Conservation (phyloP, 64 coral and sea anemone species). For the Montipora efflorescens region DNA sequence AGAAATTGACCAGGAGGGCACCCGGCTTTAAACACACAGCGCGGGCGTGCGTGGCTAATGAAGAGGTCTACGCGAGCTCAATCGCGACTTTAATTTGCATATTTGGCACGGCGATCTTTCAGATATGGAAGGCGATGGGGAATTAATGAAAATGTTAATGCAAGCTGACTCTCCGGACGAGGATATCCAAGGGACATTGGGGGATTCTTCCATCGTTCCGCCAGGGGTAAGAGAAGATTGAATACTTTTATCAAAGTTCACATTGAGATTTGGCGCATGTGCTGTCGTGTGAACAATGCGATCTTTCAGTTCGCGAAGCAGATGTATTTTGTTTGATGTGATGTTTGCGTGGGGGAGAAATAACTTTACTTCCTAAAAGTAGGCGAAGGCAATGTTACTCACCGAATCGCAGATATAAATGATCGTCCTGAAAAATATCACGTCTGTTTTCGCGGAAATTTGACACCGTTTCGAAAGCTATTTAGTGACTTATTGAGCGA, state of each 20-base stretch:
- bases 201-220: conserved; percentile 11
- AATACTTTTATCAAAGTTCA: background rate
- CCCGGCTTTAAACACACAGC: background rate
- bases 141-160: conserved; percentile 62
- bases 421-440: background rate
- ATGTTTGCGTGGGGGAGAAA: background rate
- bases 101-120: conserved; percentile 29
- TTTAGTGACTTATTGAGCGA: background rate
- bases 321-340: background rate
- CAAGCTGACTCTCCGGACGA: conserved; percentile 31
- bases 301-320: conserved; percentile 19
- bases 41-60: background rate
- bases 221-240: conserved; percentile 9
- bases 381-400: background rate
- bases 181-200: conserved; percentile 28
- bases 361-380: background rate
- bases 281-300: conserved; percentile 1
- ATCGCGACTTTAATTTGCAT: conserved; percentile 31
- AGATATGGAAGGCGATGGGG: conserved; percentile 44
- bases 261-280: conserved; percentile 32
- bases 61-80: background rate
- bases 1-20: background rate
- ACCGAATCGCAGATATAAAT: background rate
- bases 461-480: conserved; percentile 5
- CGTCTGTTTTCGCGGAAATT: background rate